Base-by-base conservation (phyloP, 2,797 vertebrate species). In the Hydrocynus forskahlii region DNA sequence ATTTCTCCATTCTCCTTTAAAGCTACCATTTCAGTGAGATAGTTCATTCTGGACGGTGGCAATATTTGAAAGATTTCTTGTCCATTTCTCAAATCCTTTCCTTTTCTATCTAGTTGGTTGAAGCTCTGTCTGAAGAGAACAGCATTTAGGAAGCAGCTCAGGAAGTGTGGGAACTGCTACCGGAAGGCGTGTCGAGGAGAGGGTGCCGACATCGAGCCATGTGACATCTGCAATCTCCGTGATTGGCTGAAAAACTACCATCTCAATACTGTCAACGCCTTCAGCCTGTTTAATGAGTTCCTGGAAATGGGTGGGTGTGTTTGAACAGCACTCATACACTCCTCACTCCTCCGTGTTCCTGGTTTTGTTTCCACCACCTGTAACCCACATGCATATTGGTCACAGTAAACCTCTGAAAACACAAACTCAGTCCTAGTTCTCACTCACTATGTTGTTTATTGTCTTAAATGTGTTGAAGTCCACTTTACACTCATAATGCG, bases 261-360 rank as follows among this genome's bases (percentile, higher is more conserved):
- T 2, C 91, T 98, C 87, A 93, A 85, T 0, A 10, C 90, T 0
- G 92, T 96, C 3, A 83, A 96, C 6, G 0, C 81, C 82, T 97
- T 96, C 92, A 96, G 94, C 87, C 90, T 98, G 81, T 98, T 98
- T 38, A 94, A 98, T 0, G 97, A 98, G 89, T 98, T 95, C 89
- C 80, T 98, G 90, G 97, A 99, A 87, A 98, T 99, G 93, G 96
- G 97, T 98, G 88, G 1, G 84, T 86, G 76, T 75, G 38, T 75
- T 7, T 35, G 5, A 63, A 9, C 29, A 48, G 10, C 38, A 17
- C 8, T 77, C 6, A 9, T 1, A 16, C 40, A 50, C 12, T 50
- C 48, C 12, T 12, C 40, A 50, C 12, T 50, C 9, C 12, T 12
- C 7, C n/a, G 29, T 75, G 21, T 43, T 67, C 23, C 45, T 25